Evolutionary conservation across 2,888 invertebrate species (phyloP), one percentile per base, ranked within the genome.

Genomic region (Lepidochrysops patricia): DNA sequence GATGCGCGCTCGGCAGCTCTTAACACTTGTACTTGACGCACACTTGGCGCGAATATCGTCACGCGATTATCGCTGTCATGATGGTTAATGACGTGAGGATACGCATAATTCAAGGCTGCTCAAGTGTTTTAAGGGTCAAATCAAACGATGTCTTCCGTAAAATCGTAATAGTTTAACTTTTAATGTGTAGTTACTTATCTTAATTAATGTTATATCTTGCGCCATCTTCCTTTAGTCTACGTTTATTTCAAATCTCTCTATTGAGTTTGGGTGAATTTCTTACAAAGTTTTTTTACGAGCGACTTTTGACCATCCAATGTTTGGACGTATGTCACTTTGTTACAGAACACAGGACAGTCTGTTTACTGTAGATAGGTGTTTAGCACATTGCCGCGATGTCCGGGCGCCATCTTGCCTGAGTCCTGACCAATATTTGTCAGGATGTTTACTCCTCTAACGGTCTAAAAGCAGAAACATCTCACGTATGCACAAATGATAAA

Each of bases 401-500:
- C 80, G 82, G 72, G 63, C 65, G 63, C 64, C 65, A 61, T 67
- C 64, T 62, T 67, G 67, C 76, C 72, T 72, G 72, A 69, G 74
- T 74, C 76, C 72, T 72, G 72, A 69, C 74, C 74, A 84, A 87
- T 88, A 83, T 88, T 88, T 86, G 81, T 68, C 69, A 87, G 88
- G 88, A 88, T 88, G 88, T 88, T 88, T 87, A 80, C 75, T 64
- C 67, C 71, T 74, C 72, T 68, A 73, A 74, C 76, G 70, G 70
- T 71, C 82, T 84, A 83, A 86, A 82, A 84, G 79, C 73, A 75
- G 75, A 79, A 84, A 85, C 80, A 81, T 82, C 80, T 77, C 70
- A 71, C 72, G 65, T 68, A 70, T 70, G 77, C 73, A 77, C 71
- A 72, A 58, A 60, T 64, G 62, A 75, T 69, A 79, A 79, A 74